Evolutionary conservation across 2,888 invertebrate species (phyloP), one percentile per base, ranked within the genome.

Genomic region (Drosophila emarginata): DNA sequence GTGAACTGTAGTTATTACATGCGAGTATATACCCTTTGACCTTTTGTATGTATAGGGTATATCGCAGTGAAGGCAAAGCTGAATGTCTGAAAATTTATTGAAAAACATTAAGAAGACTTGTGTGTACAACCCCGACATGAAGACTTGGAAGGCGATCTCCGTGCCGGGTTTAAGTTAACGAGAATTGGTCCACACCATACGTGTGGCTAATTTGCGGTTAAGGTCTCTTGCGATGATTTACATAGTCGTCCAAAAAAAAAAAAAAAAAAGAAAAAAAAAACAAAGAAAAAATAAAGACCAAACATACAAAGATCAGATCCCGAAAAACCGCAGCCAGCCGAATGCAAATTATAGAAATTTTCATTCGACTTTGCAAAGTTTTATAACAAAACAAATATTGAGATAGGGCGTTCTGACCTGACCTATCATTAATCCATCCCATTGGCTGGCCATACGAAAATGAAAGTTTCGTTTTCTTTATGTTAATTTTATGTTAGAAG

Each of bases 281-380:
- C 6, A 32, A 18, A 60, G 5, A 26, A 1, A 26, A 26, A 1
- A 11, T 12, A 11, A 26, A 11, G 6, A 37, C 11, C 18, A 50
- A n/a, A 11, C n/a, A 53, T 18, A 23, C 32, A 23, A 9, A 36
- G 28, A 21, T 14, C 56, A 23, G 21, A 37, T 32, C 7, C 15
- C 50, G 52, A 32, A 32, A 67, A 60, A 64, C 64, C 59, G 64
- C 67, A 54, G 53, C 64, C 67, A 54, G 53, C 64, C 61, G 57
- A 77, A 87, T 87, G 82, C 82, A 89, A 90, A 89, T 89, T 89
- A 90, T 89, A 89, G 88, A 90, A 89, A 90, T 88, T 86, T 89
- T 69, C 62, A 52, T 26, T 45, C 60, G 12, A 64, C 66, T 63
- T 68, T 65, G 53, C 64, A 51, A 37, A 52, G 64, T 64, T 21